Evolutionary conservation across 2,888 invertebrate genomes (phyloP), one percentile per base, ranked within the genome.

Genomic region (Congeria kusceri): DNA sequence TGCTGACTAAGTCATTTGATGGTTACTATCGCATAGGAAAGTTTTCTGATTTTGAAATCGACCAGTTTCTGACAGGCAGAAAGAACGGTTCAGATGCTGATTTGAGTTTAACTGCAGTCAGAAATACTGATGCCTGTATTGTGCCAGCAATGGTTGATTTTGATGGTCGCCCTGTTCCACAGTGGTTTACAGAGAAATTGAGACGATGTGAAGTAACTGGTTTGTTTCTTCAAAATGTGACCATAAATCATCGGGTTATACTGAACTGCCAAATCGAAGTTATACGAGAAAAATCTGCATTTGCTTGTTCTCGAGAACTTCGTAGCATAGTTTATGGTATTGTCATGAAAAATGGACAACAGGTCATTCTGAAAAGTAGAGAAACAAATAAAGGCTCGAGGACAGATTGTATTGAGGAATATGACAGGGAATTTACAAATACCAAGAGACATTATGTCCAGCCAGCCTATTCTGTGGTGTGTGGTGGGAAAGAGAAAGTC

Each of bases 131-230:
- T 15, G 49, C 18, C 29, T 15, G 23, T 53, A 28, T 29, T 46
- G 27, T 73, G 39, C 39, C 64, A n/a, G 69, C 77, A 13, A 39
- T 76, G 27, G 28, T 49, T 9, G 78, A 85, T 49, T 89, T 81
- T 56, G 72, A 87, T 74, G 85, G 86, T 0, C 70, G 72, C 25
- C 3, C 27, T 0, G 64, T 95, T 75, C 96, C 96, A 0, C 90
- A 93, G 5, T 96, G 96, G 96, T 96, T 97, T 90, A 91, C 95
- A 2, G 93, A 95, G 46, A 95, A 95, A 77, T 95, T 96, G 74
- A 94, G 95, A 56, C 93, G 93, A 3, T 96, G 95, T 29, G 89
- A 94, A 56, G 95, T 96, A 83, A 72, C 63, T 25, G 96, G 97
- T 0, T 94, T 96, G 11, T 94, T 95, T 76, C 95, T 96, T 86